These are phyloP conservation scores for Ctenodactylus gundi DNA, from an alignment of 2,113 vertebrate genomes.

Conservation along the genomic window DNA sequence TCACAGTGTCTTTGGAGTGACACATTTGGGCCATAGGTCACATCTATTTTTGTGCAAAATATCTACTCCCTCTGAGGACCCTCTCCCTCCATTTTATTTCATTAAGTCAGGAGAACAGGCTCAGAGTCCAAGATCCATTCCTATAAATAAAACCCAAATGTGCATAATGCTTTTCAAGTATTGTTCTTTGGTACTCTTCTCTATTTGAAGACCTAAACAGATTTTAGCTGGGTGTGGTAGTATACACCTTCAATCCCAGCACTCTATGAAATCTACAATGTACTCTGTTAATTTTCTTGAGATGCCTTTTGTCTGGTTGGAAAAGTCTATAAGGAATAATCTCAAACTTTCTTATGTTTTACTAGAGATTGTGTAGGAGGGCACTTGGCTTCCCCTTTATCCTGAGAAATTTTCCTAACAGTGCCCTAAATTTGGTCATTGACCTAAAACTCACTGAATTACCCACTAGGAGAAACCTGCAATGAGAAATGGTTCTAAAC, in stretches of 20 bases:
- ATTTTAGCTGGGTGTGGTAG: too few relatives aligned
- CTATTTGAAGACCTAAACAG: neutral
- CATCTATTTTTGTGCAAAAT: neutral
- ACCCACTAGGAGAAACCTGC: neutral
- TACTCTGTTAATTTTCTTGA: neutral
- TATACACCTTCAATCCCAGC: too few relatives aligned
- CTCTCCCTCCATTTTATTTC: neutral
- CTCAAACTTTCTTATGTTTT: neutral
- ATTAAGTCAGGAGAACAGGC: neutral
- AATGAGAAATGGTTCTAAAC: neutral
- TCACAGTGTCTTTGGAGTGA: neutral
- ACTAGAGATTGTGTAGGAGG: neutral
- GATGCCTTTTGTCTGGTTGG: neutral
- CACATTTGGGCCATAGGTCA: neutral
- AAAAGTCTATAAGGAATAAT: neutral
- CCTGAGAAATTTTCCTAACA: neutral
- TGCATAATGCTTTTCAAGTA: neutral
- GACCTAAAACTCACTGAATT: neutral
- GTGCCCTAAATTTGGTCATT: neutral
- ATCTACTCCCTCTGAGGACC: too few relatives aligned
- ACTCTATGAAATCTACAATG: neutral
- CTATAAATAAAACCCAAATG: neutral
- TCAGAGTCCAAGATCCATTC: neutral
- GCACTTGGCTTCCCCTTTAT: neutral
- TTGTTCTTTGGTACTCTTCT: neutral